Conservation (phyloP, 2,797 vertebrate genomes). For the Ataeniobius toweri region DNA sequence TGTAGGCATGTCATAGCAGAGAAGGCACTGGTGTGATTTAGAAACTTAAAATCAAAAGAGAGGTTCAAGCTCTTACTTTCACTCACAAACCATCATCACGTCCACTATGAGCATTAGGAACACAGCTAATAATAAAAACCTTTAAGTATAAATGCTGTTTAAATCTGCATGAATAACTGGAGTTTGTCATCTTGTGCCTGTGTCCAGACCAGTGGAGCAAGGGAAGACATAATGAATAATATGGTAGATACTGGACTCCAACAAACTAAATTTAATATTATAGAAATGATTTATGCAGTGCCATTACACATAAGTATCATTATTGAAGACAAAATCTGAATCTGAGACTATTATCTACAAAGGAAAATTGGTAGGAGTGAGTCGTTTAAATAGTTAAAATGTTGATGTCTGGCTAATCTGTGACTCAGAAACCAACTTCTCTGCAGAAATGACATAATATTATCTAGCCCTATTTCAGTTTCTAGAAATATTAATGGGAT, state of each 20-base stretch:
- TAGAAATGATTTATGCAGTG: not conserved
- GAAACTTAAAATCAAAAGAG: not conserved
- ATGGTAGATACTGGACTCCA: too few species aligned
- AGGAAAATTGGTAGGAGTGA: too few species aligned
- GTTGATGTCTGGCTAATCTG: too few species aligned
- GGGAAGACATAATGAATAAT: not conserved
- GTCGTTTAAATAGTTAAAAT: too few species aligned
- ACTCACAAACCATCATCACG: not conserved
- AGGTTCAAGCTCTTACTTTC: not conserved
- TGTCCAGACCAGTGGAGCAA: not conserved
- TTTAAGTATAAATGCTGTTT: not conserved
- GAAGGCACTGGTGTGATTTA: not conserved
- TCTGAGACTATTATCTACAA: not conserved
- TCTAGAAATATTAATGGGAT: too few species aligned
- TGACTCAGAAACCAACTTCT: too few species aligned
- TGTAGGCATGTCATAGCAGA: slow-evolving; percentile 7
- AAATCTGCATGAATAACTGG: not conserved
- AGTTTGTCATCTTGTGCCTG: not conserved
- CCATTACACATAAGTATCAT: not conserved
- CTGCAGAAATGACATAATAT: too few species aligned
- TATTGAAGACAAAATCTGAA: not conserved
- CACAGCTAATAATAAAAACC: not conserved
- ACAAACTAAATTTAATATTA: too few species aligned
- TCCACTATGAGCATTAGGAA: not conserved
- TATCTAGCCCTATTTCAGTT: too few species aligned